phyloP scores from a whole-genome alignment of 92 coral and sea anemone genomes.

The Palythoa heliodiscus region DNA sequence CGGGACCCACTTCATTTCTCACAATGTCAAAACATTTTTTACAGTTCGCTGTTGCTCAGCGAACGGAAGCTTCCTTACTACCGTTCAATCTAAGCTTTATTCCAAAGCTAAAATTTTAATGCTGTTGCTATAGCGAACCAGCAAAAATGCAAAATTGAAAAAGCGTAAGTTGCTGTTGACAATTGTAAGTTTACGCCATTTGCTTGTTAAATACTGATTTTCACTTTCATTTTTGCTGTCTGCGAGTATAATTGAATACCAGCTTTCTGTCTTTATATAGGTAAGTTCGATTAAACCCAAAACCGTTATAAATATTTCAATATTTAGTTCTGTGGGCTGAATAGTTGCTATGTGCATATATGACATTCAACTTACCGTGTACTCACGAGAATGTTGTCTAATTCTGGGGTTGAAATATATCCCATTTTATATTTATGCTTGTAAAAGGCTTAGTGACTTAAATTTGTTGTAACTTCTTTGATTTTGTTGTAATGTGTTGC shows the following conservation, averaged over 20 bases:
- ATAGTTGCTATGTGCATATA: background rate
- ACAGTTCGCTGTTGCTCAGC: background rate
- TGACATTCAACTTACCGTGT: background rate
- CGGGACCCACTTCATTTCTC: background rate
- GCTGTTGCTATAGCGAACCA: background rate
- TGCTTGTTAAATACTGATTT: background rate
- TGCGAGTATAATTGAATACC: too few relatives aligned
- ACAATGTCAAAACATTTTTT: background rate
- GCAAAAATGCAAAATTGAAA: background rate
- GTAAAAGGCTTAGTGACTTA: background rate
- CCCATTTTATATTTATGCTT: background rate
- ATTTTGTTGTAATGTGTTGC: background rate
- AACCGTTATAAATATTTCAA: conserved; percentile 13
- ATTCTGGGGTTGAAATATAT: background rate
- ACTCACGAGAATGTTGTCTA: background rate
- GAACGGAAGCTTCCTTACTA: background rate
- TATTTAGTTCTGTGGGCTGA: background rate
- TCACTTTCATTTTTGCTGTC: conserved; percentile 12
- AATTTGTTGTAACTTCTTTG: conserved; percentile 1
- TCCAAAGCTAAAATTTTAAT: background rate
- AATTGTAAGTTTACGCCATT: conserved; percentile 1
- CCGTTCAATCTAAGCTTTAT: background rate
- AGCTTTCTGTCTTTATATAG: background rate
- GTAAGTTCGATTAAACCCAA: background rate
- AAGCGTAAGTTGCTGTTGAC: background rate